Base-by-base conservation (phyloP, 2,888 invertebrate species). In the Hydroisotoma schaefferi region DNA sequence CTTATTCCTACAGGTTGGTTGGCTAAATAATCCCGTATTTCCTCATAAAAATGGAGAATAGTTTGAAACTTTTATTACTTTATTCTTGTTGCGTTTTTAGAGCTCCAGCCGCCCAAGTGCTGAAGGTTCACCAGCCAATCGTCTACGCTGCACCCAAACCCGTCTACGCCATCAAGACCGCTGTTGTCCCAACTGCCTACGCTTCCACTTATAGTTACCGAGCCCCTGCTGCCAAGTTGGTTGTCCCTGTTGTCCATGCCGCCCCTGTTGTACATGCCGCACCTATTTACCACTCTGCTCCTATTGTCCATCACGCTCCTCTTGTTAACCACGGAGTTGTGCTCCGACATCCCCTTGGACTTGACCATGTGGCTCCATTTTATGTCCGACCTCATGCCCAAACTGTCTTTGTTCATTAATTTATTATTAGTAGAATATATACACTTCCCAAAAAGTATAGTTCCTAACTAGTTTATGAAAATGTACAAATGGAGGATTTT, bases 181-280 rank as follows among this genome's bases (percentile, higher is more conserved):
- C 33, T 15, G 20, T 46, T 29, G 61, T 61, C 0, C 62, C 62
- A 28, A 54, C 57, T n/a, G 55, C 62, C 38, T 54, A 58, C 28
- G 54, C 62, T 23, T 48, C 48, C 25, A 28, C 55, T 25, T 62
- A 55, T 58, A 51, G 51, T 20, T 62, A 62, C 62, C 38, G 62
- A 33, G 62, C 62, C 23, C 62, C 62, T 18, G 25, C 62, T 26
- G 62, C 58, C 18, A 62, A 62, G 29, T 22, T 62, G 23, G 29
- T 55, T 29, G 48, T 26, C 28, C 23, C 48, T 3, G 38, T 59
- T 27, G 48, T 54, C 28, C 38, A 25, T 44, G 38, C 23, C 23
- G 52, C 52, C 10, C 55, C 55, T 20, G 52, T 52, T 27, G 52
- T 52, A 8, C 52, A 47, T 38, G 40, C 55, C 18, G 23, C 33